Evolutionary conservation across 2,113 vertebrate genomes (phyloP).

Genomic region (Entomyzon cyanotis): DNA sequence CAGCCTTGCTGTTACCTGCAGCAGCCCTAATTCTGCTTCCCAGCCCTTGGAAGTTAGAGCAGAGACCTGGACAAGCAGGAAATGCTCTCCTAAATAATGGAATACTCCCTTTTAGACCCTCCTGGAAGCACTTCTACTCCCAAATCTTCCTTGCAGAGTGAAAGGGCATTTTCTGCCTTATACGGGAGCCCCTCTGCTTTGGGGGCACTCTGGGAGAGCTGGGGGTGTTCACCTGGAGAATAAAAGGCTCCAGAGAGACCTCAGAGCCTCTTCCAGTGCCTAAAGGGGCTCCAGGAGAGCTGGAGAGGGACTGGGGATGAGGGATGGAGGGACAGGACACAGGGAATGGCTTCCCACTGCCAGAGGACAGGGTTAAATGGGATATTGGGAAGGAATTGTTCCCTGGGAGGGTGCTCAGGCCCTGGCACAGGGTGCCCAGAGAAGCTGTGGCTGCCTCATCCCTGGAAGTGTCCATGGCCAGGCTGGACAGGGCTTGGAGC

Average conservation of each 20-base stretch:
- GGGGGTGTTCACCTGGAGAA: not conserved
- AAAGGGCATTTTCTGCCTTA: not conserved
- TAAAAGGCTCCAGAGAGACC: not conserved
- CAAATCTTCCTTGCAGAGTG: not conserved
- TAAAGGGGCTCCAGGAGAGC: not conserved
- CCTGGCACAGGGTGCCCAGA: not conserved
- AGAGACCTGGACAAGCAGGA: not conserved
- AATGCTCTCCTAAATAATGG: not conserved
- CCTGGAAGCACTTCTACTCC: not conserved
- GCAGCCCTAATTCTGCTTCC: not conserved
- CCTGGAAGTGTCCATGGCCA: not conserved
- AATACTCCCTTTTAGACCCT: not conserved
- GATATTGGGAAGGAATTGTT: not conserved
- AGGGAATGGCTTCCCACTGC: not conserved
- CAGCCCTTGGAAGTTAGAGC: accelerated
- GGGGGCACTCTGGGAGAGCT: not conserved
- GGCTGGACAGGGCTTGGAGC: accelerated
- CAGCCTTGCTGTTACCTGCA: not conserved
- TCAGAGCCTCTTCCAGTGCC: not conserved
- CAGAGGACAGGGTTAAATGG: not conserved
- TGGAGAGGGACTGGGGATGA: not conserved
- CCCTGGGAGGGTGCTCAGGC: accelerated
- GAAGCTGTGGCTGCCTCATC: not conserved
- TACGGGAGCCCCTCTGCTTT: not conserved
- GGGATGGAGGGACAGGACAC: not conserved